Evolutionary conservation across 1,140 invertebrate genomes (phyloP), one percentile per base, ranked within the genome.

Genomic region (Conus betulinus): DNA sequence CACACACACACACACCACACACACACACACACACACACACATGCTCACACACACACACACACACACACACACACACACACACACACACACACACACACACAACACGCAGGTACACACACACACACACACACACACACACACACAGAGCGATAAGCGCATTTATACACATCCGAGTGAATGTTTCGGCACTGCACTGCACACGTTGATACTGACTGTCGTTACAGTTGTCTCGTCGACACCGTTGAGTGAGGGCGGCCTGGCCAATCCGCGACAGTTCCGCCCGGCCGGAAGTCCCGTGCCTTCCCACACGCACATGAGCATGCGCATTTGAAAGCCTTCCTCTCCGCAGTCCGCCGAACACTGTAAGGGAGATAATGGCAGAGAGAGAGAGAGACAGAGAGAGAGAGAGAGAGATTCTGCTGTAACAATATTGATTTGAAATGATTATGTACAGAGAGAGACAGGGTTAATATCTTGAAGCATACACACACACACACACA

Each of bases 241-340:
- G 60, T 51, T 88, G 87, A 23, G 78, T 87, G 8, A 91, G 85
- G 82, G 84, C 1, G 92, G 92, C 63, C 91, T 85, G 25, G 79
- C 78, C 78, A 92, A 17, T 51, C 85, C 84, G 23, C 90, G 87
- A 90, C 92, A 93, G 63, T 81, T 87, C 17, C 90, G 79, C 3
- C 91, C 92, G 2, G 91, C 92, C 17, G 91, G 87, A 51, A 88
- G 39, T 39, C 90, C 91, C 8, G 87, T 90, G 17, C 74, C 87
- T 23, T 89, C 85, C 92, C 92, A 93, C 17, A 92, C 87, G 81
- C 92, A 93, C 17, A 81, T 91, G 17, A 93, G 85, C 87, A 91
- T 91, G 55, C 92, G 86, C 5, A 89, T 89, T 87, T 90, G 90
- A 55, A 90, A 89, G 13, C 92, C 91, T 17, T 87, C 89, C 51